Conservation (phyloP, 64 coral and sea anemone species). For the Catalaphyllia jardinei region DNA sequence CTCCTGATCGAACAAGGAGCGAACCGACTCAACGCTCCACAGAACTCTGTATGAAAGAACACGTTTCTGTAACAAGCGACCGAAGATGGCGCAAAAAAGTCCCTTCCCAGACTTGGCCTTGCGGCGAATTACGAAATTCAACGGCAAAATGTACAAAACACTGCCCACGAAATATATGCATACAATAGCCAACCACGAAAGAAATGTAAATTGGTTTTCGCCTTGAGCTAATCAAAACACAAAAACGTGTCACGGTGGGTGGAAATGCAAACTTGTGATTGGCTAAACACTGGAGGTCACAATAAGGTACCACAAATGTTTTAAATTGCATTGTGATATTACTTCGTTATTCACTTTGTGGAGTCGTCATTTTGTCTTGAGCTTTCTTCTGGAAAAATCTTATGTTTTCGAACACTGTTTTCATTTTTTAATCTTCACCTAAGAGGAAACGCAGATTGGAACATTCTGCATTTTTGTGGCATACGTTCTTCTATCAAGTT, state of each 20-base stretch:
- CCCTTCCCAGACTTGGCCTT: not conserved
- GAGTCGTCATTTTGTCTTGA: not conserved
- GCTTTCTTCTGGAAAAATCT: not conserved
- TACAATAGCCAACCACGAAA: not conserved
- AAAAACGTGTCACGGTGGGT: conserved; percentile 13
- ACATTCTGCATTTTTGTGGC: too few species aligned
- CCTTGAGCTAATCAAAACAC: conserved; percentile 1
- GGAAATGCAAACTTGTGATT: not conserved
- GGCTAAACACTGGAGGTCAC: not conserved
- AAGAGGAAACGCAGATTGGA: too few species aligned
- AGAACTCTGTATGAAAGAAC: too few species aligned
- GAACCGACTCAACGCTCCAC: too few species aligned
- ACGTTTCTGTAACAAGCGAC: too few species aligned
- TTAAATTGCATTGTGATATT: not conserved
- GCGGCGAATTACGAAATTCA: not conserved
- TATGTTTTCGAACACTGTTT: not conserved
- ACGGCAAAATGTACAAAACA: not conserved
- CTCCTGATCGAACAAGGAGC: too few species aligned
- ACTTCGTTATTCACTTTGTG: not conserved
- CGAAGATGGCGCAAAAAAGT: not conserved
- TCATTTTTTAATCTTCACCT: too few species aligned
- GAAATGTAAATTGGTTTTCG: conserved; percentile 35
- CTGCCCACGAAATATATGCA: conserved; percentile 31
- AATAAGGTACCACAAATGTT: not conserved
- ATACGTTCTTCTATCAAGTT: too few species aligned